phyloP scores from a whole-genome alignment of 2,888 invertebrate genomes.

The Rhodophaea formosa region DNA sequence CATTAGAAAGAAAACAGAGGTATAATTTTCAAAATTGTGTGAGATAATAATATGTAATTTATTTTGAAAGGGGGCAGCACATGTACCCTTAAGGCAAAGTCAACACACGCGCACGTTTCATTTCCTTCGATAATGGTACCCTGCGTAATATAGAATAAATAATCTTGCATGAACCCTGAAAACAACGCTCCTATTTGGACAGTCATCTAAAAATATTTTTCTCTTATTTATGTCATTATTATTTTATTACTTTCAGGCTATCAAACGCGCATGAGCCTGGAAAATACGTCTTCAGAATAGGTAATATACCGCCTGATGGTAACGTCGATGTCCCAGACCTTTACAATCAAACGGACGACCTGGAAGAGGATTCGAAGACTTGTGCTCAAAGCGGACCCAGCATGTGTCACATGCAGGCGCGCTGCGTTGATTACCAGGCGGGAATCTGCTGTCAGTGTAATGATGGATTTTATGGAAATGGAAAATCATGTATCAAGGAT shows the following conservation, averaged over 20 bases:
- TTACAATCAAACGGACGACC: slow-evolving; percentile 67
- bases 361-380: slow-evolving; percentile 72
- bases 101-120: too few species aligned
- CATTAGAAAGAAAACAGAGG: too few species aligned
- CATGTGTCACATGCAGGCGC: slow-evolving; percentile 90
- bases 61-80: too few species aligned
- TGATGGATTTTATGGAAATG: slow-evolving; percentile 95
- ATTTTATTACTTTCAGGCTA: slow-evolving; percentile 81
- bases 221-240: too few species aligned
- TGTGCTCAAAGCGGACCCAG: slow-evolving; percentile 85
- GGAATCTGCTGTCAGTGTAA: slow-evolving; percentile 96
- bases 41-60: too few species aligned
- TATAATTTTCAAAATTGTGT: too few species aligned
- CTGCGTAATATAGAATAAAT: too few species aligned
- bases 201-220: too few species aligned
- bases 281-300: slow-evolving; percentile 92
- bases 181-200: too few species aligned
- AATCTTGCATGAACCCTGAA: too few species aligned
- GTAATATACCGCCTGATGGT: slow-evolving; percentile 82
- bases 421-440: slow-evolving; percentile 89
- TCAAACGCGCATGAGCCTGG: slow-evolving; percentile 93
- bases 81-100: too few species aligned
- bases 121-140: too few species aligned
- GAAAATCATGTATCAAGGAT: slow-evolving; percentile 91
- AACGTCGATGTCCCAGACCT: slow-evolving; percentile 86